Evolutionary conservation across 2,797 vertebrate genomes (phyloP).

Genomic region (Selene dorsalis): DNA sequence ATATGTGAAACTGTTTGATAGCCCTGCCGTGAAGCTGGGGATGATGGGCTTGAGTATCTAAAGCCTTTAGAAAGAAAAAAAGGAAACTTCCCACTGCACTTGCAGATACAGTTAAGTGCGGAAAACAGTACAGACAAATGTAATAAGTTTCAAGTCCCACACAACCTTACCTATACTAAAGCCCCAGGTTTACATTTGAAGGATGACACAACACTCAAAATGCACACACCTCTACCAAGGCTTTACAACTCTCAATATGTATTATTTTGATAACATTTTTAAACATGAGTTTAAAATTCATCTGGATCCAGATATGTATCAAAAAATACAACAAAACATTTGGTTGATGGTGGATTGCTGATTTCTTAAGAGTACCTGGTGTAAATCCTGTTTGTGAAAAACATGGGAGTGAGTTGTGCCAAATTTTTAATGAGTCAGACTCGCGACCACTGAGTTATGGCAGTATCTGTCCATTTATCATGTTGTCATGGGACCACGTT

Average conservation of each 20-base stretch:
- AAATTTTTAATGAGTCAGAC: conserved; percentile 15
- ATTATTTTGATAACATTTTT: conserved; percentile 21
- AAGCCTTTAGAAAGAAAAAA: conserved; percentile 37
- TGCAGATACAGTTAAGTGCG: conserved; percentile 19
- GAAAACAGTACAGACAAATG: neutral
- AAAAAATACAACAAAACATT: neutral
- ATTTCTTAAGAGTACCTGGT: neutral
- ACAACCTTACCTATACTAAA: conserved; percentile 7
- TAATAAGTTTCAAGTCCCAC: conserved; percentile 31
- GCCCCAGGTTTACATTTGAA: conserved; percentile 17
- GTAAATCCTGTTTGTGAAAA: conserved; percentile 25
- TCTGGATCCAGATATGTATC: conserved; percentile 3
- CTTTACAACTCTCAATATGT: conserved; percentile 11
- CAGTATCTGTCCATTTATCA: conserved; percentile 4
- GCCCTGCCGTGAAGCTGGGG: conserved; percentile 32
- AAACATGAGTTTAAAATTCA: neutral
- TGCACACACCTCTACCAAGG: neutral
- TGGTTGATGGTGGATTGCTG: neutral
- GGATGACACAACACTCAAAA: neutral
- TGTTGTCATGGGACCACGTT: conserved; percentile 8
- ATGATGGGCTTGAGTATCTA: conserved; percentile 37
- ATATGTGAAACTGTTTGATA: conserved; percentile 53
- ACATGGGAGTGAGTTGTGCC: conserved; percentile 1
- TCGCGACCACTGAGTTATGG: neutral
- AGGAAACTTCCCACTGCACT: neutral